Conservation (phyloP, 2,797 vertebrate genomes). For the Setipinna tenuifilis region DNA sequence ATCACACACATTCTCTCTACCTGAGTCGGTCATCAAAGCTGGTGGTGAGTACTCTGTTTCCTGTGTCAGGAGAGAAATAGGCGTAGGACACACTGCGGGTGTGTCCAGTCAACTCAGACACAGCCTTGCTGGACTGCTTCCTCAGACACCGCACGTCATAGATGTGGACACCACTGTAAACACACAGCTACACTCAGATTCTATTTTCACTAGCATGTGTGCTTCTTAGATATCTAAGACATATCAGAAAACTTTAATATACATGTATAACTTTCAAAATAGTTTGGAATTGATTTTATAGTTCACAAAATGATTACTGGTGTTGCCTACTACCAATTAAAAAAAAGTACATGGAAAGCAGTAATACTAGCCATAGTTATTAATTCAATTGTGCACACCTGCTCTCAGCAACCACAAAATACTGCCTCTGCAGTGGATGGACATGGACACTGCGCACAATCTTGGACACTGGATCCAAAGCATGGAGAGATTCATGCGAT, state of each 20-base stretch:
- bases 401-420: constrained; percentile 80
- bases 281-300: no score
- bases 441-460: constrained; percentile 78
- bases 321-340: no score
- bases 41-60: constrained; percentile 82
- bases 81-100: constrained; percentile 76
- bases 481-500: constrained; percentile 69
- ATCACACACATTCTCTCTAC: constrained; percentile 58
- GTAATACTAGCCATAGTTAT: constrained; percentile 2
- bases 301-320: no score
- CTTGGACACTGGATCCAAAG: constrained; percentile 59
- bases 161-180: constrained; percentile 70
- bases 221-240: no score
- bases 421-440: constrained; percentile 83
- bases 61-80: constrained; percentile 87
- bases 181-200: not conserved
- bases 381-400: constrained; percentile 63
- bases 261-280: no score
- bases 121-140: constrained; percentile 55
- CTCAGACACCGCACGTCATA: constrained; percentile 83
- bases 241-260: no score
- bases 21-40: constrained; percentile 82
- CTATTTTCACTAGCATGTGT: not conserved
- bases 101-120: constrained; percentile 76
- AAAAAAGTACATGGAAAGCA: not conserved